phyloP scores from a whole-genome alignment of 2,113 vertebrate genomes.

The Calypte anna region DNA sequence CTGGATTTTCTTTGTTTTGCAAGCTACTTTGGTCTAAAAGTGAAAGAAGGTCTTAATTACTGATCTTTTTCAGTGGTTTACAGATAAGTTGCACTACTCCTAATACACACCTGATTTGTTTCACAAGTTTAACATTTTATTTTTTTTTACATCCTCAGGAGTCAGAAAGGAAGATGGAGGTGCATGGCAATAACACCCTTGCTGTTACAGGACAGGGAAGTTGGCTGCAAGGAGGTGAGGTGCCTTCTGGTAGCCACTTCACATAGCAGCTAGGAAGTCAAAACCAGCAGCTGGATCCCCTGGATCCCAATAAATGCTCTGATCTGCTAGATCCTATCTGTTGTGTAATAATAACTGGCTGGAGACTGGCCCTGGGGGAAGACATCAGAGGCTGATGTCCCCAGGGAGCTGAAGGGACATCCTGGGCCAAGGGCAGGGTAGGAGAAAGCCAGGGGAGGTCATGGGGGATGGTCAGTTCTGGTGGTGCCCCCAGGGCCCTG shows the following conservation, averaged over 20 bases:
- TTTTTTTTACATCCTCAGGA: neutral
- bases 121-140: neutral
- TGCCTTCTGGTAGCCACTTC: neutral
- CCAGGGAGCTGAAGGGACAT: neutral
- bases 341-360: neutral
- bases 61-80: neutral
- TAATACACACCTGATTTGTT: neutral
- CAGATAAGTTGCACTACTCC: neutral
- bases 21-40: neutral
- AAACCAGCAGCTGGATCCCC: neutral
- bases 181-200: neutral
- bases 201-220: neutral
- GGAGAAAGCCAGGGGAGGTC: neutral
- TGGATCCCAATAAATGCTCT: neutral
- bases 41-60: neutral
- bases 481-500: too few species aligned
- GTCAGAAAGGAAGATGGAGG: neutral
- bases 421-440: neutral
- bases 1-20: neutral
- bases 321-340: neutral
- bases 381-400: neutral
- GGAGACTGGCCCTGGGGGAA: accelerated
- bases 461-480: too few species aligned
- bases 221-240: neutral
- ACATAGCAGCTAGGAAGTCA: neutral